Evolutionary conservation across 2,888 invertebrate genomes (phyloP), one percentile per base, ranked within the genome.

Genomic region (Apodemia zela): DNA sequence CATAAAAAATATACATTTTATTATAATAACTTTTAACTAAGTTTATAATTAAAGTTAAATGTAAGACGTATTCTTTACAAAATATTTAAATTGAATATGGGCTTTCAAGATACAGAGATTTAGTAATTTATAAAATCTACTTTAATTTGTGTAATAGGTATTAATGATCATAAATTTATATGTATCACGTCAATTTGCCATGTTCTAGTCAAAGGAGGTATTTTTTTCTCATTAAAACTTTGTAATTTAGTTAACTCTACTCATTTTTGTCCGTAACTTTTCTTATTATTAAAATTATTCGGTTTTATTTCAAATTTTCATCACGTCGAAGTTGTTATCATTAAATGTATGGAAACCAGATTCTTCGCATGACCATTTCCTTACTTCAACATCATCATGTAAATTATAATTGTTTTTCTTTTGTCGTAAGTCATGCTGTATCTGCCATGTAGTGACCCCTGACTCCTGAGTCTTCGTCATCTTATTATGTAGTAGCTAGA

Each of bases 381-480:
- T 18, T 13, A 51, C 25, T 10, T 13, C 21, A 21, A 21, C 51
- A 51, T 51, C 51, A 25, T 51, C 51, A 51, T 54, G 51, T 54
- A 54, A 18, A 54, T 54, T 54, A 13, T 54, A 54, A 54, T 54
- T 51, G 13, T 15, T 54, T 29, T 54, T 25, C 51, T 7, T 54
- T 54, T 54, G 15, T 54, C 15, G 15, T 54, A 29, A 54, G 25
- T 54, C 54, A 54, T 54, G 54, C 54, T 54, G 7, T 54, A 29
- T n/a, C 25, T n/a, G 54, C 54, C 21, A 54, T 4, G 54, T 54
- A 54, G 54, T 21, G 15, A 25, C 29, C 15, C 54, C 45, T 21
- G 15, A 25, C 29, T 7, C 54, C 45, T 6, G 17, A 35, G 59
- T 63, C 60, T 63, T 62, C 65, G 60, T 65, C 65, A 65, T 65